Evolutionary conservation across 2,797 vertebrate species (phyloP), one percentile per base, ranked within the genome.

Genomic region (Tachyglossus aculeatus): DNA sequence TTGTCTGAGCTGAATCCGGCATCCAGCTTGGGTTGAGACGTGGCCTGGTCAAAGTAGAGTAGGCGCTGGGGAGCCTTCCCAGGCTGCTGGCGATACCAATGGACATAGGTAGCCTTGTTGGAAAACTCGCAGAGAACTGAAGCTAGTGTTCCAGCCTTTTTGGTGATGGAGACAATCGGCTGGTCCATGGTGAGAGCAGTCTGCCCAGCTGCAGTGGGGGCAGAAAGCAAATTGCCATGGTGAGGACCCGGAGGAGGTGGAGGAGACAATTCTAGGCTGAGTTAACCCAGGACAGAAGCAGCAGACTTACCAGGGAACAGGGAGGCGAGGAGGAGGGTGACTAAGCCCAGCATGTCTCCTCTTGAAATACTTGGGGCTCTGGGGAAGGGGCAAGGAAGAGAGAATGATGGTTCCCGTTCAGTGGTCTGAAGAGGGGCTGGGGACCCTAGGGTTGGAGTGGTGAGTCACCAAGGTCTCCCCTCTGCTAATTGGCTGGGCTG

Each of bases 21-120:
- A 9, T 0, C 3, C 9, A 0, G 0, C 3, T 1, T 0, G 2
- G 0, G 0, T 1, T 0, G 16, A 2, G 36, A 1, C 3, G 0
- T 0, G 0, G 0, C 0, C 0, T 61, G 11, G 15, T 24, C 1
- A 15, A 45, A 69, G 6, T 7, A 64, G 1, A 87, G 57, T 24
- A 88, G 31, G 9, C 0, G 0, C 3, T 75, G 29, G 0, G 71
- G 82, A 41, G 8, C 27, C 24, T 3, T 41, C 31, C 44, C 2
- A 1, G 61, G 47, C 4, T 22, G 0, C 0, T 66, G 36, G 1
- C 0, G 12, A 60, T 90, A 87, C 84, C 80, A 88, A 15, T 83
- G 68, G 27, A 86, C 67, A 9, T 43, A 50, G 11, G 5, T 4
- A 18, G 56, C 0, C 0, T 1, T 6, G 0, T 1, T n/a, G 9